These are phyloP conservation scores for Aspidiotus destructor DNA, from an alignment of 2,888 invertebrate genomes.

Conservation along the genomic window DNA sequence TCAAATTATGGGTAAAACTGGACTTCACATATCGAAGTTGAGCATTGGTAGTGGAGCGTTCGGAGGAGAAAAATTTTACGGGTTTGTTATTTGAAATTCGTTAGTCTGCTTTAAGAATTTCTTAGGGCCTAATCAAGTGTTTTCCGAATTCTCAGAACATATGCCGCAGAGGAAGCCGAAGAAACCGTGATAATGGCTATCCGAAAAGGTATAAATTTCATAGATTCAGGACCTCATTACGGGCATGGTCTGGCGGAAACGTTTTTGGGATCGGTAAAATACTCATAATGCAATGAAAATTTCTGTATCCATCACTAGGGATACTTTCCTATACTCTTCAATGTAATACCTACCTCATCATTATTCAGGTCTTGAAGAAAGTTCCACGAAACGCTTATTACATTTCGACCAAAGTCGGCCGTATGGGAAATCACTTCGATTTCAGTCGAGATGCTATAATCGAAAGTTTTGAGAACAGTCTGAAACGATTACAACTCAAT, in stretches of 20 bases:
- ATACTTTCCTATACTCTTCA: neutral
- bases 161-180: conserved; percentile 57
- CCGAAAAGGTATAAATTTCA: conserved; percentile 73
- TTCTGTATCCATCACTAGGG: neutral
- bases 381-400: conserved; percentile 76
- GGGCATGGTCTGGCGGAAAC: conserved; percentile 78
- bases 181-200: conserved; percentile 60
- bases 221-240: conserved; percentile 89
- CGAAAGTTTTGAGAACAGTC: conserved; percentile 64
- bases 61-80: conserved; percentile 53
- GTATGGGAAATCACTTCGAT: conserved; percentile 79
- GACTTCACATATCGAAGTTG: conserved; percentile 58
- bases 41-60: conserved; percentile 68
- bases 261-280: conserved; percentile 61
- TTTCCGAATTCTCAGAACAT: conserved; percentile 45
- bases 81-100: conserved; percentile 46
- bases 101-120: neutral
- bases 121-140: neutral
- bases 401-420: conserved; percentile 83
- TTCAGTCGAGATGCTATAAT: conserved; percentile 59
- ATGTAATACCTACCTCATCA: conserved; percentile 37
- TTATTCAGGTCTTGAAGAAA: conserved; percentile 56
- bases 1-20: conserved; percentile 61
- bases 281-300: neutral
- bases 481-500: conserved; percentile 60